These are phyloP conservation scores for Drosophila prolongata DNA, from an alignment of 2,888 invertebrate species.

Conservation along the genomic window DNA sequence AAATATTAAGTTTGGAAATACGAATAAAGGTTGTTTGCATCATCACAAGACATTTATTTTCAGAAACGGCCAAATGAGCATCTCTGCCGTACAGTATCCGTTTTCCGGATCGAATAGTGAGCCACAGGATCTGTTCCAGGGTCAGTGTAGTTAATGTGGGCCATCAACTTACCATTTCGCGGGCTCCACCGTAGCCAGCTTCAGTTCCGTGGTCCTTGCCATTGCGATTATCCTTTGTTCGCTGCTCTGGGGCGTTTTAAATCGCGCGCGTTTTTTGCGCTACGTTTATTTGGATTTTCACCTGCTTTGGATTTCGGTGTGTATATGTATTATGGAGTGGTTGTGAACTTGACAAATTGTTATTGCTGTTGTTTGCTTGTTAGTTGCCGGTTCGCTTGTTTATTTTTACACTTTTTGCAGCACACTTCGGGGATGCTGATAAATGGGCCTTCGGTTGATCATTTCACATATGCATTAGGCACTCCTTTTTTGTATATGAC, in stretches of 20 bases:
- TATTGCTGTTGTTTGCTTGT: constrained; percentile 40
- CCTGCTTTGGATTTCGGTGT: constrained; percentile 7
- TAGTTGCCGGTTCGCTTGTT: constrained; percentile 38
- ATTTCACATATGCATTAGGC: constrained; percentile 50
- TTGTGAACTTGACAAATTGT: constrained; percentile 56
- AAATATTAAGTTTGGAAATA: too few relatives aligned
- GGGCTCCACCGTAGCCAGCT: constrained; percentile 40
- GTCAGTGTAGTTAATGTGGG: constrained; percentile 34
- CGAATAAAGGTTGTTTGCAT: too few relatives aligned
- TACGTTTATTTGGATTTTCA: constrained; percentile 14
- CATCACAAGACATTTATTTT: too few relatives aligned
- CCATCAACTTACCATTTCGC: constrained; percentile 61
- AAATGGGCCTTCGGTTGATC: constrained; percentile 71
- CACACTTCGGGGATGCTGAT: constrained; percentile 74
- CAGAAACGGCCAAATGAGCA: not conserved
- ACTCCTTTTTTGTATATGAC: constrained; percentile 21
- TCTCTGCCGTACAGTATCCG: not conserved
- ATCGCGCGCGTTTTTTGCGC: constrained; percentile 43
- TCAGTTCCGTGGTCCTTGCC: constrained; percentile 27
- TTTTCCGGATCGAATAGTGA: not conserved
- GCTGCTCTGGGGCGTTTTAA: constrained; percentile 38
- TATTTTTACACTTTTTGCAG: constrained; percentile 59
- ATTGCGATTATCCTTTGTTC: constrained; percentile 54
- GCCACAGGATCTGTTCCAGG: constrained; percentile 18
- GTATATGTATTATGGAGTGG: not conserved